phyloP scores from a whole-genome alignment of 2,888 invertebrate genomes.

The Scrobipalpa costella region DNA sequence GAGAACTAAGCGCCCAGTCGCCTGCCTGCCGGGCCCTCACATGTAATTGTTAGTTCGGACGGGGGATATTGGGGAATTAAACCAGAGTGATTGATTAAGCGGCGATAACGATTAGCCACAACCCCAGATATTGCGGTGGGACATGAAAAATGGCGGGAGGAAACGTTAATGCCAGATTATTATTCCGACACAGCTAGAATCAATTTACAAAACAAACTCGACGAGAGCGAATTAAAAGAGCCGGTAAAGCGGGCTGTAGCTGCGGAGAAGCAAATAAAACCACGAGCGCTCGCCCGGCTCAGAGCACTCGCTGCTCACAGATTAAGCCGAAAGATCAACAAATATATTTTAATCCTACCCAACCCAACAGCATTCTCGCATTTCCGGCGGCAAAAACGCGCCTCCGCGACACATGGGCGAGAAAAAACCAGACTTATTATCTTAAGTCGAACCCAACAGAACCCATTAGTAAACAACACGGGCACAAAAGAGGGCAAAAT shows the following conservation, averaged over 20 bases:
- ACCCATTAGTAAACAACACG: conserved; percentile 81
- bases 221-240: conserved; percentile 56
- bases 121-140: conserved; percentile 53
- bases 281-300: conserved; percentile 51
- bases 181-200: conserved; percentile 34
- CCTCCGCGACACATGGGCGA: conserved; percentile 71
- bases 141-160: conserved; percentile 57
- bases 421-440: conserved; percentile 79
- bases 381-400: conserved; percentile 77
- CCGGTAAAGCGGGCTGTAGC: conserved; percentile 42
- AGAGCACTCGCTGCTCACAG: conserved; percentile 47
- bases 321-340: conserved; percentile 76
- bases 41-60: conserved; percentile 78
- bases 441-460: conserved; percentile 80
- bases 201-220: conserved; percentile 55
- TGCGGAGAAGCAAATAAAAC: conserved; percentile 50
- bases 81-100: conserved; percentile 76
- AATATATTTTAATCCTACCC: conserved; percentile 76
- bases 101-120: conserved; percentile 63
- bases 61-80: conserved; percentile 78
- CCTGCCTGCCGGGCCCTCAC: conserved; percentile 72
- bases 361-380: conserved; percentile 70
- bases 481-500: conserved; percentile 78
- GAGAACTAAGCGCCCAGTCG: conserved; percentile 33
- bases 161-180: conserved; percentile 29